These are phyloP conservation scores for Phrixothrix hirtus DNA, from an alignment of 2,888 invertebrate species.

Conservation along the genomic window DNA sequence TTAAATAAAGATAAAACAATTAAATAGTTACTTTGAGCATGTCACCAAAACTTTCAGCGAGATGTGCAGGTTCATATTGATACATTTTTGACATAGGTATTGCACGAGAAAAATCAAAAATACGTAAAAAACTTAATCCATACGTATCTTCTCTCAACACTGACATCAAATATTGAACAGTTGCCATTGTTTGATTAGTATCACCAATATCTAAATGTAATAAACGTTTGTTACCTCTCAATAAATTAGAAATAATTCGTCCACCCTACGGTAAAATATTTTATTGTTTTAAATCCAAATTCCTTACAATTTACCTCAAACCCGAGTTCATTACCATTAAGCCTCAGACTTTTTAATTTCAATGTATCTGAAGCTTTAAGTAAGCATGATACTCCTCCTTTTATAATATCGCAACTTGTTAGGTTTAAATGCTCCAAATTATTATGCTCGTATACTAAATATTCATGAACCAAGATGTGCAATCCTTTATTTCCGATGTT, in stretches of 20 bases:
- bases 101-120: conserved; percentile 50
- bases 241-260: conserved; percentile 58
- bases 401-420: conserved; percentile 61
- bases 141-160: conserved; percentile 43
- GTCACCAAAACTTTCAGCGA: conserved; percentile 47
- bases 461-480: conserved; percentile 54
- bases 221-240: conserved; percentile 57
- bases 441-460: conserved; percentile 57
- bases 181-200: conserved; percentile 61
- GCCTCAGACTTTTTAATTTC: conserved; percentile 58
- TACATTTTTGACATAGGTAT: conserved; percentile 42
- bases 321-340: conserved; percentile 66
- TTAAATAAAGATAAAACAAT: background rate
- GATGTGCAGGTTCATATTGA: conserved; percentile 44
- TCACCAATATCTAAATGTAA: conserved; percentile 62
- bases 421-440: conserved; percentile 61
- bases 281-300: background rate
- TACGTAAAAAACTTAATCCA: conserved; percentile 42
- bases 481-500: conserved; percentile 61
- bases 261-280: conserved; percentile 53
- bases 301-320: conserved; percentile 51
- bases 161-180: conserved; percentile 52
- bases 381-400: conserved; percentile 52
- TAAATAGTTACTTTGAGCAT: conserved; percentile 47
- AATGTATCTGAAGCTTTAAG: conserved; percentile 44